These are phyloP conservation scores for Meteorus sp. DNA, from an alignment of 1,140 invertebrate genomes.

Conservation along the genomic window DNA sequence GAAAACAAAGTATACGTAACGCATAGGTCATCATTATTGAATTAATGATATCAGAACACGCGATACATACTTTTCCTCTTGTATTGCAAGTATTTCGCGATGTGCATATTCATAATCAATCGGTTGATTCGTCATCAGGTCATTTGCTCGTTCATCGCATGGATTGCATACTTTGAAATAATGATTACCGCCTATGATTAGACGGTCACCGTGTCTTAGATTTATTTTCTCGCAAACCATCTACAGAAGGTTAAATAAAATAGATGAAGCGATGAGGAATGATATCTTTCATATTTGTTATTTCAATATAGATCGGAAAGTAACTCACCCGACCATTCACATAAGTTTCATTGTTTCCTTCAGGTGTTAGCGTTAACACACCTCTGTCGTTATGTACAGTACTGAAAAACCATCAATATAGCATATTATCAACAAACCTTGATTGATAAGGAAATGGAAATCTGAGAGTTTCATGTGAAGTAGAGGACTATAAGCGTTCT, in stretches of 20 bases:
- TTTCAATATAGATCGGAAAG: background rate
- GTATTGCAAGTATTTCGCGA: constrained; percentile 65
- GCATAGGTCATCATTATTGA: no score
- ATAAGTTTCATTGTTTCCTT: constrained; percentile 64
- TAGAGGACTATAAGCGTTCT: no score
- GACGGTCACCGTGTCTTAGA: constrained; percentile 66
- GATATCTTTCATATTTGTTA: constrained; percentile 5
- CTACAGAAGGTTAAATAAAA: constrained; percentile 31
- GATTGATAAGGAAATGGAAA: background rate
- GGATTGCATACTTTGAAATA: constrained; percentile 66
- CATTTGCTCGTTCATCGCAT: constrained; percentile 36
- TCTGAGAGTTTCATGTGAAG: no score
- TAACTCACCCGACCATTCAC: constrained; percentile 67
- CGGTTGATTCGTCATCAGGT: constrained; percentile 41
- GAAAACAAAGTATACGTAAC: no score
- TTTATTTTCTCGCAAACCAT: constrained; percentile 47
- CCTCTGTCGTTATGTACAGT: constrained; percentile 57
- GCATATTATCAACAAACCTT: background rate
- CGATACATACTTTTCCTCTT: constrained; percentile 59
- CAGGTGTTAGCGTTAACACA: constrained; percentile 54
- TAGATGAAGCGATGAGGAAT: constrained; percentile 9
- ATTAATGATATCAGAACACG: background rate
- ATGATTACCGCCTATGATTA: constrained; percentile 71
- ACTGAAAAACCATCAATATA: constrained; percentile 39
- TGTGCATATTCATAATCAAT: constrained; percentile 68